Percentiles rank a stretch among this genome's conserved stretches.
Conservation (phyloP, 2,888 invertebrate genomes). For the Hypselothyrea guttata region DNA sequence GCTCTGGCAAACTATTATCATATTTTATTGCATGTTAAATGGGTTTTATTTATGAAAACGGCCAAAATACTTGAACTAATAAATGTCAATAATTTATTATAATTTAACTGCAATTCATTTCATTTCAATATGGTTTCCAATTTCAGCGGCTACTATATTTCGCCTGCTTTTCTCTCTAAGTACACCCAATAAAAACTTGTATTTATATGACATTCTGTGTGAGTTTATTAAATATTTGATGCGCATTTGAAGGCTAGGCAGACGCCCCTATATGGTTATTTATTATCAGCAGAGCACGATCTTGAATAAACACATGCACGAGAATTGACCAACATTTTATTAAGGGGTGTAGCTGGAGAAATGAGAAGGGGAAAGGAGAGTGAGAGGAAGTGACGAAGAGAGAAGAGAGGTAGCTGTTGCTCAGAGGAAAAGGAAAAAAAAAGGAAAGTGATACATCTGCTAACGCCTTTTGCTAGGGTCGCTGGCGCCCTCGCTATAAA, state of each 20-base stretch:
- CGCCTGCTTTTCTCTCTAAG: too few species aligned
- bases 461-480: slow-evolving; percentile 41
- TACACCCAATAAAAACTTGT: too few species aligned
- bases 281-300: slow-evolving; percentile 31
- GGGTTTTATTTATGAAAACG: too few species aligned
- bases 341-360: slow-evolving; percentile 34
- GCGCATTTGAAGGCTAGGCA: slow-evolving; percentile 6
- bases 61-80: too few species aligned
- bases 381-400: slow-evolving; percentile 1
- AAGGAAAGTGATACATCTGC: slow-evolving; percentile 71
- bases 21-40: too few species aligned
- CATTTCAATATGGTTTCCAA: too few species aligned
- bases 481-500: slow-evolving; percentile 39
- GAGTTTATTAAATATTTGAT: slow-evolving; percentile 3
- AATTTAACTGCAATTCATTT: too few species aligned
- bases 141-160: too few species aligned
- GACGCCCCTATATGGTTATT: slow-evolving; percentile 30
- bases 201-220: background rate
- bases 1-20: too few species aligned
- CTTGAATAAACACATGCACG: slow-evolving; percentile 39
- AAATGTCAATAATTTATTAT: too few species aligned
- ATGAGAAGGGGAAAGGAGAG: slow-evolving; percentile 2
- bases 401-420: slow-evolving; percentile 24
- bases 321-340: slow-evolving; percentile 42
- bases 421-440: slow-evolving; percentile 49